phyloP scores from a whole-genome alignment of 2,797 vertebrate species.

The Emydoidea blandingii region DNA sequence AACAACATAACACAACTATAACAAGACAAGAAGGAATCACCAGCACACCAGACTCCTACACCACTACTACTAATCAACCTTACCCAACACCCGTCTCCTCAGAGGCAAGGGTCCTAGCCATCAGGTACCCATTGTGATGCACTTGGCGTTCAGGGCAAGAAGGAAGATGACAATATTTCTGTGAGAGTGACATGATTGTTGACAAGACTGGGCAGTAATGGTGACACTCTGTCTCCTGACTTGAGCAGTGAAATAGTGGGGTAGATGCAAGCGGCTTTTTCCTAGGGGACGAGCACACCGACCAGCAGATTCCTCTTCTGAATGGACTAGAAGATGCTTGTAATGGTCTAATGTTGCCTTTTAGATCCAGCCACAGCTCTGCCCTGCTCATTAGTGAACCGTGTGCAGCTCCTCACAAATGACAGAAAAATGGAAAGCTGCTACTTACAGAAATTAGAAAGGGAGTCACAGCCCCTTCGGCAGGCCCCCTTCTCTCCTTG shows the following conservation, averaged over 20 bases:
- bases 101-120: background rate
- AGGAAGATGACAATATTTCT: background rate
- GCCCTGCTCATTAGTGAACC: conserved; percentile 58
- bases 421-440: conserved; percentile 62
- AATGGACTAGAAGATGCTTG: background rate
- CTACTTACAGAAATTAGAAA: conserved; percentile 58
- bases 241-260: background rate
- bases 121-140: background rate
- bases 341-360: fast-evolving
- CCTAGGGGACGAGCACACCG: background rate
- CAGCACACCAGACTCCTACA: background rate
- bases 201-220: fast-evolving
- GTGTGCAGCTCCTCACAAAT: conserved; percentile 48
- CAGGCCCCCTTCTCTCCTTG: conserved; percentile 57
- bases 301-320: background rate
- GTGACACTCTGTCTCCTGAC: background rate
- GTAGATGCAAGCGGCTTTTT: background rate
- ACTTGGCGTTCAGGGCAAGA: background rate
- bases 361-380: conserved; percentile 50
- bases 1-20: background rate
- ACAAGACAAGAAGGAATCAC: background rate
- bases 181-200: background rate
- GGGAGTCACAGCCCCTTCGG: conserved; percentile 31
- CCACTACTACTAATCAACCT: background rate
- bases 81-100: background rate